Percentiles rank a stretch among this genome's conserved stretches.
Evolutionary conservation across 2,113 vertebrate genomes (phyloP).

Genomic region (Calidris pygmaea): DNA sequence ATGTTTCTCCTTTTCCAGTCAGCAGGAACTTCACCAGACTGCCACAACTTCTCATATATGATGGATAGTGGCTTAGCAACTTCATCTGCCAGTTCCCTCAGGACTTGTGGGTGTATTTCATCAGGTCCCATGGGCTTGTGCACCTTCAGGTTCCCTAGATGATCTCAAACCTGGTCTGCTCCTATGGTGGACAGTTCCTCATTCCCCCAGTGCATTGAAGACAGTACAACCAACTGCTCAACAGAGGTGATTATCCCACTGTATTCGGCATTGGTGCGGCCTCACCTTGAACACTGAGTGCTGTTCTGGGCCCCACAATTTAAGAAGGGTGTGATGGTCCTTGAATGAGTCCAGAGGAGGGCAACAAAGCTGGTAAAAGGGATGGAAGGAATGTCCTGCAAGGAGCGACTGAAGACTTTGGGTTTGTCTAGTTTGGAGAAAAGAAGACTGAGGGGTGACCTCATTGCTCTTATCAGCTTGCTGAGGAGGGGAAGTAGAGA

Average conservation of each 20-base stretch:
- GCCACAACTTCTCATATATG: too few relatives aligned
- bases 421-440: neutral
- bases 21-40: too few relatives aligned
- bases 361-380: neutral
- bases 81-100: too few relatives aligned
- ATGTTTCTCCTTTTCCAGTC: too few relatives aligned
- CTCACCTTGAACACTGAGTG: neutral
- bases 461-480: neutral
- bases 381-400: neutral
- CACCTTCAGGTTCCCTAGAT: too few relatives aligned
- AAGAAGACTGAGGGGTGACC: neutral
- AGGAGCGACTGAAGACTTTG: neutral
- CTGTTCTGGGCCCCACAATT: neutral
- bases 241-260: neutral
- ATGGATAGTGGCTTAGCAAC: too few relatives aligned
- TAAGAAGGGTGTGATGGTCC: neutral
- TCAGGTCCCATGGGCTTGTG: too few relatives aligned
- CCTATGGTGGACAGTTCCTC: too few relatives aligned
- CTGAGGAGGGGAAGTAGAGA: neutral
- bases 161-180: too few relatives aligned
- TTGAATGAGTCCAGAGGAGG: neutral
- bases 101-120: too few relatives aligned
- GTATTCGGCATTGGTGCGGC: neutral
- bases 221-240: neutral
- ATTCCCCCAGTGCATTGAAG: neutral